Conservation (phyloP, 2,113 vertebrate genomes). For the Cyprinodon variegatus region DNA sequence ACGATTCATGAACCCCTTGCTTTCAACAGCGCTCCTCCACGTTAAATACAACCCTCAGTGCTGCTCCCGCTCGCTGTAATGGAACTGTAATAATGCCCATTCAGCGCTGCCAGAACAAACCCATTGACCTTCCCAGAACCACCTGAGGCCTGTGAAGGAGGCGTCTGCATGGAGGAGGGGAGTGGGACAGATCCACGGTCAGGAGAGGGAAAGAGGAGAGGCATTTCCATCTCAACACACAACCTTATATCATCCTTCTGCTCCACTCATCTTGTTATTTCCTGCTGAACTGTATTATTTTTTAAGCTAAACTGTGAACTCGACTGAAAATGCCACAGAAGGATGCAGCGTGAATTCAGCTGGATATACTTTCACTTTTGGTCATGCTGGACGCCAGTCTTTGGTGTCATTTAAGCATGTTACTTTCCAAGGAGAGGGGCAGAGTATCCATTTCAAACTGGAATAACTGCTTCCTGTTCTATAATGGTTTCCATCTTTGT, state of each 20-base stretch:
- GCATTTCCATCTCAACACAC: slow-evolving; percentile 53
- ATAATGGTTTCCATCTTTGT: slow-evolving; percentile 65
- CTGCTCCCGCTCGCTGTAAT: too few species aligned
- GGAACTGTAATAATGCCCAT: too few species aligned
- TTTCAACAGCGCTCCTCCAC: too few species aligned
- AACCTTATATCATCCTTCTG: slow-evolving; percentile 50
- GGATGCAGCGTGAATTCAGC: too few species aligned
- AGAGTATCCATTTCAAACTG: slow-evolving; percentile 70
- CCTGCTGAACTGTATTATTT: neutral
- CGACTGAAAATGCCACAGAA: neutral
- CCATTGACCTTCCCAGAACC: too few species aligned
- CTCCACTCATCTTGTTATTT: slow-evolving; percentile 3
- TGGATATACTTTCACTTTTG: slow-evolving; percentile 21
- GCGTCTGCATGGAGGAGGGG: too few species aligned
- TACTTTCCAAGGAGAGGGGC: slow-evolving; percentile 47
- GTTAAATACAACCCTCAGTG: too few species aligned
- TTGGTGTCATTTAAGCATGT: slow-evolving; percentile 25
- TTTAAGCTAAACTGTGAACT: too few species aligned
- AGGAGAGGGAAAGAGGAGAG: slow-evolving; percentile 19
- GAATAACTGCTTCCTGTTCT: slow-evolving; percentile 60
- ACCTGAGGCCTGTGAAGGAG: too few species aligned
- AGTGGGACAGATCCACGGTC: too few species aligned
- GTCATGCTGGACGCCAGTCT: neutral
- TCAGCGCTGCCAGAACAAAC: too few species aligned
- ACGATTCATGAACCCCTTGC: too few species aligned